A percentile compares a stretch with the other conserved stretches of the same genome.
Evolutionary conservation across 1,140 invertebrate genomes (phyloP).

Genomic region (Atta texana): DNA sequence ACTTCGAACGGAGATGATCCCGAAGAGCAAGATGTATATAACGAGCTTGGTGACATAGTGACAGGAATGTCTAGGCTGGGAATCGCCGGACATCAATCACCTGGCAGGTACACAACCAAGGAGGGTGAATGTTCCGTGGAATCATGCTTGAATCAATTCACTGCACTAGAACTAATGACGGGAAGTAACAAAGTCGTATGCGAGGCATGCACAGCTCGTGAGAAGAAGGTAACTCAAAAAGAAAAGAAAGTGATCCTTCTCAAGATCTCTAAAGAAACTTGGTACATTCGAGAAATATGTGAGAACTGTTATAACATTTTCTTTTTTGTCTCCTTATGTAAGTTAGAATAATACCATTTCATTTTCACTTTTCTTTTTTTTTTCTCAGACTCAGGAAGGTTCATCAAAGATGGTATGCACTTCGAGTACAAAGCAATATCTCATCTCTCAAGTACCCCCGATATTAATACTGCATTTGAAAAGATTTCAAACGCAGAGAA

Average conservation of each 20-base stretch:
- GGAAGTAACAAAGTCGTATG: slow-evolving; percentile 97
- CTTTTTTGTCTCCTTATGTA: not conserved
- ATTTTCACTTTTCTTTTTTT: slow-evolving; percentile 48
- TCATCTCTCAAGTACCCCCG: slow-evolving; percentile 96
- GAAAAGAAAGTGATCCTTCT: not conserved
- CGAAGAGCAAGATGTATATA: slow-evolving; percentile 51
- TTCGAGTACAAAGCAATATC: slow-evolving; percentile 96
- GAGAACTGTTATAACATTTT: slow-evolving; percentile 6
- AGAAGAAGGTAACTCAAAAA: slow-evolving; percentile 86
- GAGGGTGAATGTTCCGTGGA: slow-evolving; percentile 94
- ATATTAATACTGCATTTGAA: slow-evolving; percentile 98
- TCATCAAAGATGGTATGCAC: slow-evolving; percentile 93
- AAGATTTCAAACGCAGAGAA: slow-evolving; percentile 91
- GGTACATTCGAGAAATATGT: not conserved
- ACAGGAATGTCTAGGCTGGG: slow-evolving; percentile 74
- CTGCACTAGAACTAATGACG: slow-evolving; percentile 94
- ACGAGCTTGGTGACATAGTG: slow-evolving; percentile 70
- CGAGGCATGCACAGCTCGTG: slow-evolving; percentile 93
- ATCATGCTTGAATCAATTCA: slow-evolving; percentile 97
- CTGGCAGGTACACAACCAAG: slow-evolving; percentile 89
- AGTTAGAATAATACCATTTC: slow-evolving; percentile 1
- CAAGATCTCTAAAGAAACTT: slow-evolving; percentile 5
- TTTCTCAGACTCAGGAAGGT: slow-evolving; percentile 84
- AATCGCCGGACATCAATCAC: slow-evolving; percentile 67
- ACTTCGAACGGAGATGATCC: slow-evolving; percentile 27